Evolutionary conservation across 23 tunicate genomes (phyloP).

Genomic region (Ascidia mentula): DNA sequence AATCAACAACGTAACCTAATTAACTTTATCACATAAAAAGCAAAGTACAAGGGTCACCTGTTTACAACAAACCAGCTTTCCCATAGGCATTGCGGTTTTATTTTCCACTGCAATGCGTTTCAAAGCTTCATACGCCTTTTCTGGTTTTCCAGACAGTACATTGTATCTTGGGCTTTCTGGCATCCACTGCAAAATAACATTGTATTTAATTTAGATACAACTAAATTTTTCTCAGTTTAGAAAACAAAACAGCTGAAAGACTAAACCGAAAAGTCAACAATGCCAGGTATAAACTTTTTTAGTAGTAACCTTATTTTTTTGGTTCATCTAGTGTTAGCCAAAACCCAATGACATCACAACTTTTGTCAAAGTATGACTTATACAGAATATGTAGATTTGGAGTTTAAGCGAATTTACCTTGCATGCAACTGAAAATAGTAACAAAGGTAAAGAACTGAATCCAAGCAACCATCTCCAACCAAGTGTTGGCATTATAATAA

Average conservation of each 20-base stretch:
- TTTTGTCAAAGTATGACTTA: no score
- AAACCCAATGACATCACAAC: no score
- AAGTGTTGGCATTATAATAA: conserved; percentile 79
- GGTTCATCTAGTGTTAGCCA: no score
- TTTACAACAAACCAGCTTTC: conserved; percentile 51
- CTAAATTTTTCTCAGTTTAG: no score
- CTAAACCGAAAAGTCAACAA: no score
- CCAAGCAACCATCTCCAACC: conserved; percentile 96
- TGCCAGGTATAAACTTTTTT: no score
- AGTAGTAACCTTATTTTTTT: no score
- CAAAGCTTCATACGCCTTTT: conserved; percentile 75
- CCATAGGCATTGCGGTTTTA: conserved; percentile 69
- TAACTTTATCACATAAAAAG: no score
- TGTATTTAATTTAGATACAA: not conserved
- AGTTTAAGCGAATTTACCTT: conserved; percentile 34
- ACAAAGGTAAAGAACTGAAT: conserved; percentile 77
- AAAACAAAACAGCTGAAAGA: no score
- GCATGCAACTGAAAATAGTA: conserved; percentile 86
- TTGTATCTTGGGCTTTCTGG: conserved; percentile 98
- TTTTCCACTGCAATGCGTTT: conserved; percentile 75
- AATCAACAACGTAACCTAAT: no score
- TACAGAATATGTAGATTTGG: no score
- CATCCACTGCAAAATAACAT: conserved; percentile 50
- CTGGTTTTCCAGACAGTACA: conserved; percentile 90
- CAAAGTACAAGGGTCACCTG: no score